phyloP scores from a whole-genome alignment of 2,113 vertebrate genomes.

The Pantherophis guttatus region DNA sequence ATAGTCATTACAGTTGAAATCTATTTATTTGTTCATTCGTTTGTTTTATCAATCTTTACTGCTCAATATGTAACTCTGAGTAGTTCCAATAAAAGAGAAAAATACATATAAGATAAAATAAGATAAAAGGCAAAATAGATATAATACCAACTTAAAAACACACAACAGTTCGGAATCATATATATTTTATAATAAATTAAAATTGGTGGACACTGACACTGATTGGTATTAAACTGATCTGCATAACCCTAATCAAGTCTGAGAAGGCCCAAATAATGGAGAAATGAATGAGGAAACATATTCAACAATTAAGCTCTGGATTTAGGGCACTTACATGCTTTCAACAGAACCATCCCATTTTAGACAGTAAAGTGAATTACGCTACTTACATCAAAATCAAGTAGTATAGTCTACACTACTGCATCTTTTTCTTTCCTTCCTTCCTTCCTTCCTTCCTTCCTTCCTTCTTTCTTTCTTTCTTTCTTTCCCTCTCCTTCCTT shows the following conservation, averaged over 20 bases:
- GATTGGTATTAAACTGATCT: not conserved
- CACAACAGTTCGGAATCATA: not conserved
- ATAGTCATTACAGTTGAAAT: not conserved
- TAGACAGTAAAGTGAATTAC: not conserved
- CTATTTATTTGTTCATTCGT: not conserved
- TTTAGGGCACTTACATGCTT: not conserved
- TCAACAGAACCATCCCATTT: not conserved
- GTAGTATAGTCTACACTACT: not conserved
- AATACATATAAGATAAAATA: too few relatives aligned
- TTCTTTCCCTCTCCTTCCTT: too few relatives aligned
- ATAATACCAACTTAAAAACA: not conserved
- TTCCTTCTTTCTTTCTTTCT: too few relatives aligned
- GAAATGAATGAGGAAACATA: not conserved
- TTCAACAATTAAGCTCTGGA: not conserved
- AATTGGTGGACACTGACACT: not conserved
- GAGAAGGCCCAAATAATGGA: not conserved
- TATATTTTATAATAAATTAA: not conserved
- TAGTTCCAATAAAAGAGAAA: not conserved
- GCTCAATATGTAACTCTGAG: not conserved
- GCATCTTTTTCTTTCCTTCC: not conserved
- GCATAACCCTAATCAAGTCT: not conserved
- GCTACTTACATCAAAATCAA: not conserved
- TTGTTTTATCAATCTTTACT: not conserved
- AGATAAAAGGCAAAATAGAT: too few relatives aligned
- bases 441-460: too few relatives aligned